Conservation (phyloP, 2,888 invertebrate species). For the Amblyjoppa fuscipennis region DNA sequence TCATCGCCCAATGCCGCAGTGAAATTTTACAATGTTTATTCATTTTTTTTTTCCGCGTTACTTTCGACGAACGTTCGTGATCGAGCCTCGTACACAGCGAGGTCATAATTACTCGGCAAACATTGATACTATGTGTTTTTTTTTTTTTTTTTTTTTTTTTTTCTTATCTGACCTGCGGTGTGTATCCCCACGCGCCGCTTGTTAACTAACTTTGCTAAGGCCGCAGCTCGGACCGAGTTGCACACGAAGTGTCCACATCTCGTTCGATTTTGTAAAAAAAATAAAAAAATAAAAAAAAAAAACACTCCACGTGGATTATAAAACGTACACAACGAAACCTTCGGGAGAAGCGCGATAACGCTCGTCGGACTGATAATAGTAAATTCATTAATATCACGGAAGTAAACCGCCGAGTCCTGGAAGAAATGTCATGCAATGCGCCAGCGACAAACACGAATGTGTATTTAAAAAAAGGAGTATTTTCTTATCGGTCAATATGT, state of each 20-base stretch:
- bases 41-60: constrained; percentile 5
- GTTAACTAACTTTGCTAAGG: constrained; percentile 33
- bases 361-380: not conserved
- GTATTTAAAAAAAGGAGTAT: not conserved
- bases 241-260: not conserved
- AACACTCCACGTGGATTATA: not conserved
- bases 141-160: constrained; percentile 33
- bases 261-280: constrained; percentile 28
- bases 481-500: not conserved
- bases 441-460: not conserved
- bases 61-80: constrained; percentile 66
- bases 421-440: not conserved
- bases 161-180: constrained; percentile 48
- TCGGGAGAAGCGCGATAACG: not conserved
- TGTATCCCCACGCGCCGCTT: not conserved
- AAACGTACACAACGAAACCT: not conserved
- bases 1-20: not conserved
- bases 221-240: not conserved
- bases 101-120: constrained; percentile 70
- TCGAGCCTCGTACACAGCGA: constrained; percentile 64
- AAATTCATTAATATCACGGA: constrained; percentile 16
- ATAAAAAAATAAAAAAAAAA: not conserved
- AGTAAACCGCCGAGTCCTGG: not conserved
- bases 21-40: constrained; percentile 1
- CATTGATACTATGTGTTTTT: constrained; percentile 43